These are phyloP conservation scores for Brienomyrus longianalis DNA, from an alignment of 2,113 vertebrate genomes.

Conservation along the genomic window DNA sequence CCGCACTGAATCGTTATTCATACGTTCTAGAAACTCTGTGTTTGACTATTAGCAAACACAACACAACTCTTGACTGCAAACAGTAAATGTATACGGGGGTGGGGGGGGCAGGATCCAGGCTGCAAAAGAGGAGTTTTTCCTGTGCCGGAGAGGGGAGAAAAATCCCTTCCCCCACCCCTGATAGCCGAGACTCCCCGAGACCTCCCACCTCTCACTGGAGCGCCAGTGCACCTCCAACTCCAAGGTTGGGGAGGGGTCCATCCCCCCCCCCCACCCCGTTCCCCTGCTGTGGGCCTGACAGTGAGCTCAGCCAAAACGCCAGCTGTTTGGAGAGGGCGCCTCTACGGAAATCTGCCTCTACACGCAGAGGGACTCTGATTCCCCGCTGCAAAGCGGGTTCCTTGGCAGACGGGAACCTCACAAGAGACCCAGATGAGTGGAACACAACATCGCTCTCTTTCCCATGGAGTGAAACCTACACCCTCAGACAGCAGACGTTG, in stretches of 20 bases:
- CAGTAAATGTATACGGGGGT: no score
- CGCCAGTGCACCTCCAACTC: conserved; percentile 1
- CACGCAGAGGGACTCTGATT: neutral
- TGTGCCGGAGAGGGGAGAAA: neutral
- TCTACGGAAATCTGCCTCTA: neutral
- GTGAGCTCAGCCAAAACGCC: neutral
- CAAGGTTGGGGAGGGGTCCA: neutral
- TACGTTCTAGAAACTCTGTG: neutral
- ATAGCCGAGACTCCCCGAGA: neutral
- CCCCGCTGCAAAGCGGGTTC: neutral
- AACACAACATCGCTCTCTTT: conserved; percentile 16
- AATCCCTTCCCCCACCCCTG: neutral
- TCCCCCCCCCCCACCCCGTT: neutral
- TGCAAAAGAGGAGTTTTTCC: neutral
- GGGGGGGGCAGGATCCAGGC: neutral
- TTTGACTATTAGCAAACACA: neutral
- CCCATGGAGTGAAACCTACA: neutral
- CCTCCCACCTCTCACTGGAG: neutral
- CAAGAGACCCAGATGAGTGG: neutral
- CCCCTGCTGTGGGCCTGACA: neutral
- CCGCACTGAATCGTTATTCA: neutral
- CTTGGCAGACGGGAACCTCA: neutral
- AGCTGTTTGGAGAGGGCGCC: neutral
- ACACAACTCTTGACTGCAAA: neutral
- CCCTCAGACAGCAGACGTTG: neutral